These are phyloP conservation scores for Protomyctophum bolini DNA, from an alignment of 2,113 vertebrate species.

Conservation along the genomic window DNA sequence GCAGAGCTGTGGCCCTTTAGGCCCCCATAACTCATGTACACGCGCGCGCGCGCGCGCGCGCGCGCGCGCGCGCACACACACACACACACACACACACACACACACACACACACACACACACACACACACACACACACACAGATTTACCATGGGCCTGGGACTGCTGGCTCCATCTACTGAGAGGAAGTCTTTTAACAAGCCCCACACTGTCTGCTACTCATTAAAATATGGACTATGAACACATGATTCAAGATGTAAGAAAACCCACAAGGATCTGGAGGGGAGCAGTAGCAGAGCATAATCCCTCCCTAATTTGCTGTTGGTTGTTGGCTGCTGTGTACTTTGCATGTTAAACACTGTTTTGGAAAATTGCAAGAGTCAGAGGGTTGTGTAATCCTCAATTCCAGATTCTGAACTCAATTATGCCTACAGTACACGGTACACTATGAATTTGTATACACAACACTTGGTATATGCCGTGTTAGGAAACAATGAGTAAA, in stretches of 20 bases:
- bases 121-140: conserved; percentile 11
- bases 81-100: conserved; percentile 12
- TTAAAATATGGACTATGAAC: conserved; percentile 71
- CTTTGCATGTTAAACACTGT: conserved; percentile 57
- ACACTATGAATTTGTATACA: background rate
- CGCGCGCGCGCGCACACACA: background rate
- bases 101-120: conserved; percentile 12
- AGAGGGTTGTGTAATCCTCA: conserved; percentile 44
- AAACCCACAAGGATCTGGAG: conserved; percentile 71
- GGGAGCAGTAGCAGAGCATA: conserved; percentile 59
- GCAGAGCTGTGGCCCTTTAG: conserved; percentile 37
- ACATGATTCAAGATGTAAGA: conserved; percentile 60
- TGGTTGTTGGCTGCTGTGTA: conserved; percentile 42
- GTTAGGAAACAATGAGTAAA: background rate
- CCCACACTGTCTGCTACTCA: conserved; percentile 70
- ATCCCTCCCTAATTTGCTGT: conserved; percentile 64
- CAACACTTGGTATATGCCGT: conserved; percentile 16
- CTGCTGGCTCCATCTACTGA: conserved; percentile 52
- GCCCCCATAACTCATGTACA: conserved; percentile 22
- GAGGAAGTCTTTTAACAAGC: conserved; percentile 70
- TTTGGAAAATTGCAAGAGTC: conserved; percentile 67
- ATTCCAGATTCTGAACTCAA: conserved; percentile 40
- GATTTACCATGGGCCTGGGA: conserved; percentile 61
- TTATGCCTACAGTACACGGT: conserved; percentile 26
- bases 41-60: conserved; percentile 22